Percentiles rank a stretch among this genome's conserved stretches.
Conservation (phyloP, 2,113 vertebrate species). For the Lepus europaeus region DNA sequence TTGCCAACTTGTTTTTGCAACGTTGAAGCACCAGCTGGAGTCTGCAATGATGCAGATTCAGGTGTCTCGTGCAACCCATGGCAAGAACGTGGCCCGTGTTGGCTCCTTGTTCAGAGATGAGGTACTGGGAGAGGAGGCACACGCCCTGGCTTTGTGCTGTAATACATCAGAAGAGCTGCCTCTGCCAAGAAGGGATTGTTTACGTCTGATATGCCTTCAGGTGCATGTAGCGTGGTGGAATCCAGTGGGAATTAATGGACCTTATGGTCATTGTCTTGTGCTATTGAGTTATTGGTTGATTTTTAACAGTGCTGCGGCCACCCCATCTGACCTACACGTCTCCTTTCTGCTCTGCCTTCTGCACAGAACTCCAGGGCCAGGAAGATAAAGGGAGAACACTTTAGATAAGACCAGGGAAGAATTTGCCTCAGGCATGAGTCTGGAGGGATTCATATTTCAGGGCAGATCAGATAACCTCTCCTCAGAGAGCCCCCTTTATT, state of each 20-base stretch:
- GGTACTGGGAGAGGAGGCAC: rapidly evolving
- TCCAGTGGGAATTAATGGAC: slow-evolving; percentile 77
- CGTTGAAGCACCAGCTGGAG: neutral
- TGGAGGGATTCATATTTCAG: neutral
- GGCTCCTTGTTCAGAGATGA: neutral
- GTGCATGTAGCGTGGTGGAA: slow-evolving; percentile 66
- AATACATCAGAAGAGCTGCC: slow-evolving; percentile 60
- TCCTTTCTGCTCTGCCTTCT: neutral
- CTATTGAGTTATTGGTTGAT: slow-evolving; percentile 51
- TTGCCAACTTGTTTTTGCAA: neutral
- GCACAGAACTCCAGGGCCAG: neutral
- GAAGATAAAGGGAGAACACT: neutral
- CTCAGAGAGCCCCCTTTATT: neutral
- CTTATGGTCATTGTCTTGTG: slow-evolving; percentile 58
- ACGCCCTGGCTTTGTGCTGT: slow-evolving; percentile 55
- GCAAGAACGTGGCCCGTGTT: neutral
- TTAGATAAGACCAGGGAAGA: neutral
- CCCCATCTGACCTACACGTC: neutral
- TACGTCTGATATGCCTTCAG: slow-evolving; percentile 55
- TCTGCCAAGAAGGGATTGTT: slow-evolving; percentile 25
- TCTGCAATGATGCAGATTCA: neutral
- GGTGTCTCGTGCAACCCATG: neutral
- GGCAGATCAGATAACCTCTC: neutral
- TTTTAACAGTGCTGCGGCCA: slow-evolving; percentile 51
- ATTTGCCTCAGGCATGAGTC: neutral